Evolutionary conservation across 2,888 invertebrate genomes (phyloP), one percentile per base, ranked within the genome.

Genomic region (Drosophila parthenogenetica): DNA sequence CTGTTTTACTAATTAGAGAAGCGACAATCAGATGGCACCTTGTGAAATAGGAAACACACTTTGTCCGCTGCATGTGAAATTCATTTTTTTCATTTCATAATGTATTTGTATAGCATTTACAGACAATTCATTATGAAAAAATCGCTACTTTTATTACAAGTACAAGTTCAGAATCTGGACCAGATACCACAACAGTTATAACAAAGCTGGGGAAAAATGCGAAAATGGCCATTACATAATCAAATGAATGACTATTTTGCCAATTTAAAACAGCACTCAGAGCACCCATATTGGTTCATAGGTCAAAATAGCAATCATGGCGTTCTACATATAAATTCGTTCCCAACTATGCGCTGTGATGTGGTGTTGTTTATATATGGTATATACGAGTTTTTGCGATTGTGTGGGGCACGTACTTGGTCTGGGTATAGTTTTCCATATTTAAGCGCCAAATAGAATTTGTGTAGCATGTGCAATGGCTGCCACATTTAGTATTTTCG

Each of bases 381-480:
- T 22, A 35, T 8, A n/a, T 19, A 22, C 42, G 29, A 19, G 5
- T 45, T 11, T 49, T 11, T 61, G 46, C 43, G 29, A 7, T 13
- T 8, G n/a, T 45, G 11, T 39, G 22, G 11, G 45, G 58, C 63
- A 67, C 51, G 57, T 54, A 51, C 64, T 46, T 66, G 42, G 37
- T 32, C 48, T 35, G 55, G 43, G 35, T 16, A 66, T 69, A 81
- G 59, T 72, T 74, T 68, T 68, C 17, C 87, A 74, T 87, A 78
- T 87, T 74, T 61, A 79, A 74, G 50, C 71, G 72, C 16, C 16
- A 59, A 82, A 67, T 61, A 42, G 58, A 75, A 79, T 86, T 76
- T 86, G 66, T 85, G 68, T 66, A 69, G 67, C 53, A 32, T 48
- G 48, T 42, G 46, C 54, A 58, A 50, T 53, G 42, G 7, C 29